phyloP scores from a whole-genome alignment of 2,888 invertebrate species.

The Gastrophysa polygoni region DNA sequence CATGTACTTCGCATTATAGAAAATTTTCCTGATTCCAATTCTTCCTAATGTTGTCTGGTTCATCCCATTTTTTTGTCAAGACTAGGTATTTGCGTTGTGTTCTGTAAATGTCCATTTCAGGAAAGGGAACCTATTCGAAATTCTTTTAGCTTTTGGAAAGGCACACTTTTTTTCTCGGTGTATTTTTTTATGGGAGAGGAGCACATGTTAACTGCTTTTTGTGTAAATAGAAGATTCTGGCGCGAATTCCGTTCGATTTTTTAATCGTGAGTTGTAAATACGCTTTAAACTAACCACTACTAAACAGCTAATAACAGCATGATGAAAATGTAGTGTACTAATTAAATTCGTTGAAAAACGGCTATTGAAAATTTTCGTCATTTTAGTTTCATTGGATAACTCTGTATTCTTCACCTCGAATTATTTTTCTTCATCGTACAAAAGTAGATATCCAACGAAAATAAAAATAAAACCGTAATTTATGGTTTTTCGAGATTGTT shows the following conservation, averaged over 20 bases:
- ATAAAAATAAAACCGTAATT: slow-evolving; percentile 4
- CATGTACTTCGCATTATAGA: background rate
- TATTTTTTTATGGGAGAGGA: slow-evolving; percentile 26
- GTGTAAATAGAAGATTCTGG: slow-evolving; percentile 24
- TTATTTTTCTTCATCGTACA: no score
- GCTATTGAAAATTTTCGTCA: slow-evolving; percentile 6
- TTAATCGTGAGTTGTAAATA: slow-evolving; percentile 27
- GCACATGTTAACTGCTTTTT: slow-evolving; percentile 36
- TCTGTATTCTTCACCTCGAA: no score
- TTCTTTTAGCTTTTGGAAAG: background rate
- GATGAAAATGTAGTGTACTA: slow-evolving; percentile 19
- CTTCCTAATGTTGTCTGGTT: slow-evolving; percentile 1
- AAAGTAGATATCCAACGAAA: background rate
- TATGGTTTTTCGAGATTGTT: slow-evolving; percentile 2
- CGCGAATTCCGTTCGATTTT: slow-evolving; percentile 13
- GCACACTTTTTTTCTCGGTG: slow-evolving; percentile 14
- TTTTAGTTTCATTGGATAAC: no score
- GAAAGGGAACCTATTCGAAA: background rate
- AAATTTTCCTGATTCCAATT: slow-evolving; percentile 5
- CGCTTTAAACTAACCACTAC: slow-evolving; percentile 19
- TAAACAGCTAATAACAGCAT: slow-evolving; percentile 14
- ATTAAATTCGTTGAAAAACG: no score
- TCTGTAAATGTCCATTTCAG: background rate
- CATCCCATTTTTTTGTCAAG: slow-evolving; percentile 10
- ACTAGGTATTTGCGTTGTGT: slow-evolving; percentile 12